A percentile compares a stretch with the other conserved stretches of the same genome.
phyloP scores from a whole-genome alignment of 2,888 invertebrate genomes.

The Morpho helenor region DNA sequence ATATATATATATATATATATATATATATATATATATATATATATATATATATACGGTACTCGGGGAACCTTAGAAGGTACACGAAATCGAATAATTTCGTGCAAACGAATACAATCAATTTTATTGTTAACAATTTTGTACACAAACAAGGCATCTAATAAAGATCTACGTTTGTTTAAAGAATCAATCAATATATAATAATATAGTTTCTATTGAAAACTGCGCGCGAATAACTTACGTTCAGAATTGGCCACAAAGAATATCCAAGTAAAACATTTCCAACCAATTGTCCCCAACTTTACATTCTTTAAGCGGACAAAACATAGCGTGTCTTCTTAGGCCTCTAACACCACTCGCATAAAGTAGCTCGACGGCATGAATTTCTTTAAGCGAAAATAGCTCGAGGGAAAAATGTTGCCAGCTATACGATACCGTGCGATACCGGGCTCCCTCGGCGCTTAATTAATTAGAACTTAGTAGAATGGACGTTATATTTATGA shows the following conservation, averaged over 20 bases:
- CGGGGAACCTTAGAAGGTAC: too few relatives aligned
- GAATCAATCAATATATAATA: too few relatives aligned
- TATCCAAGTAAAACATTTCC: constrained; percentile 2
- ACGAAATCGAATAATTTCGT: too few relatives aligned
- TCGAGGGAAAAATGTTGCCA: constrained; percentile 28
- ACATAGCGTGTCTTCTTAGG: constrained; percentile 12
- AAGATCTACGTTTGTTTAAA: too few relatives aligned
- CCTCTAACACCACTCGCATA: constrained; percentile 14
- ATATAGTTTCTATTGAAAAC: neutral
- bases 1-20: too few relatives aligned
- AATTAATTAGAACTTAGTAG: constrained; percentile 36
- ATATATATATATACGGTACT: too few relatives aligned
- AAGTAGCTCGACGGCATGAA: constrained; percentile 24
- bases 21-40: too few relatives aligned
- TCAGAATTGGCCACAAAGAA: too few relatives aligned
- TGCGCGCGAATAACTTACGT: neutral
- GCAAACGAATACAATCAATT: too few relatives aligned
- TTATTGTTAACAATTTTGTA: too few relatives aligned
- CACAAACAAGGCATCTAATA: too few relatives aligned
- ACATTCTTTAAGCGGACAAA: constrained; percentile 13
- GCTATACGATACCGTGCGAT: constrained; percentile 22
- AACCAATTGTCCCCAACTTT: constrained; percentile 7
- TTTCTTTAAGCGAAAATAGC: constrained; percentile 24
- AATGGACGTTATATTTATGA: constrained; percentile 33
- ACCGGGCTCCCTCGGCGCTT: constrained; percentile 29